Percentiles rank a stretch among this genome's conserved stretches.
Evolutionary conservation across 2,797 vertebrate genomes (phyloP).

Genomic region (Peromyscus attwateri): DNA sequence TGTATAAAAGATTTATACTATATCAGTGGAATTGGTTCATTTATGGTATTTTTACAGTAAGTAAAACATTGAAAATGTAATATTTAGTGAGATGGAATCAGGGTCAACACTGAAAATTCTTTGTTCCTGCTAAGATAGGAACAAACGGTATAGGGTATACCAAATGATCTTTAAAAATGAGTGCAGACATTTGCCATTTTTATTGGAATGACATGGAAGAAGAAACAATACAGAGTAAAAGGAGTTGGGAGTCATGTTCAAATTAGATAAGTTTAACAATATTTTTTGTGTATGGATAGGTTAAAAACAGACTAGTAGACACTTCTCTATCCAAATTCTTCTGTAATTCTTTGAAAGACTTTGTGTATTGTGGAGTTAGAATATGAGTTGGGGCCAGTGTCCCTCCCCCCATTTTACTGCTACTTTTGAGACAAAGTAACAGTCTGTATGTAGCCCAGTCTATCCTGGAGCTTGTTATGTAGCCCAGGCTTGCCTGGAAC

Average conservation of each 20-base stretch:
- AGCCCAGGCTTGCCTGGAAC: neutral
- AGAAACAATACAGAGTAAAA: constrained; percentile 50
- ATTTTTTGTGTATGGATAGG: neutral
- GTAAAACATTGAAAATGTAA: constrained; percentile 72
- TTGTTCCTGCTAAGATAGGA: constrained; percentile 58
- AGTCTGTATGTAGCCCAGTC: neutral
- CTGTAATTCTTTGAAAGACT: constrained; percentile 4
- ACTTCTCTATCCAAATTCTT: neutral
- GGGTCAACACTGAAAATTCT: constrained; percentile 36
- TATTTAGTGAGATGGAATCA: constrained; percentile 63
- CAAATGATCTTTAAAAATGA: constrained; percentile 30
- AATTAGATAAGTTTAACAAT: constrained; percentile 4
- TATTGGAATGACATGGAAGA: constrained; percentile 3
- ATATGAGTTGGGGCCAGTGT: neutral
- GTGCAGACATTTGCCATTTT: neutral
- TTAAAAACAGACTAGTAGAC: constrained; percentile 35
- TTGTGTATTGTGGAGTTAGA: neutral
- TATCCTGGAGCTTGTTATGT: neutral
- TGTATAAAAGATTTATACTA: constrained; percentile 21
- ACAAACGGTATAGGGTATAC: neutral
- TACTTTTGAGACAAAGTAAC: neutral
- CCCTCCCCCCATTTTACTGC: neutral
- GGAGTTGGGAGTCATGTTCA: neutral
- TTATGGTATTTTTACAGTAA: constrained; percentile 65
- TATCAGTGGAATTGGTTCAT: constrained; percentile 6